Evolutionary conservation across 1,140 invertebrate species (phyloP), one percentile per base, ranked within the genome.

Genomic region (Lepidurus couesii): DNA sequence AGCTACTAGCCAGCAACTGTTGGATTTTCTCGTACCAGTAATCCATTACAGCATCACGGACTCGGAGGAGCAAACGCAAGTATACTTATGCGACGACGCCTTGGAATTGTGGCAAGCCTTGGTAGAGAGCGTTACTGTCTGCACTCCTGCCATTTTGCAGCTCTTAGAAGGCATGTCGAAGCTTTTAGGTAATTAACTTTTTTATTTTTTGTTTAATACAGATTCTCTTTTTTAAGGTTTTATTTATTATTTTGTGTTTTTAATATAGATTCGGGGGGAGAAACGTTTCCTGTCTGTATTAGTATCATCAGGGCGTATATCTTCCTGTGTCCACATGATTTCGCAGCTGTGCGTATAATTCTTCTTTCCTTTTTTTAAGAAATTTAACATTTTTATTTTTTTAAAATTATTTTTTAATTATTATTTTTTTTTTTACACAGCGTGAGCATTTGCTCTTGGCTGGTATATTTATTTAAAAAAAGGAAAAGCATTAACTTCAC

Each of bases 61-160:
- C 83, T 86, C 93, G 0, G 89, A 89, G 78, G 90, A 95, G 84
- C 89, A 90, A 47, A 91, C 90, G 16, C 92, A 95, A 84, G 90
- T 97, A 53, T 97, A 97, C 86, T 88, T 97, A 73, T 85, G 96
- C 80, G 95, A 98, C 85, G 96, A 98, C 86, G 95, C 94, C 0
- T 87, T 98, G 44, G 92, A 95, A 81, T 88, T 98, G 76, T 98
- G 96, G 95, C 86, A 92, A 75, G 90, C 91, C 5, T 89, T 95
- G 13, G 85, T 98, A 76, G 91, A 95, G 83, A 92, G 93, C 83
- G 88, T 91, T 1, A 87, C 91, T 0, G 83, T 84, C 0, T 85
- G 90, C 45, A 89, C 87, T 0, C 86, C 87, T 16, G 87, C 89
- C 76, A 87, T 95, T 53, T 85, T 96, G 81, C 87, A 90, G 79